Conservation (phyloP, 2,113 vertebrate genomes). For the Amphilophus citrinellus region DNA sequence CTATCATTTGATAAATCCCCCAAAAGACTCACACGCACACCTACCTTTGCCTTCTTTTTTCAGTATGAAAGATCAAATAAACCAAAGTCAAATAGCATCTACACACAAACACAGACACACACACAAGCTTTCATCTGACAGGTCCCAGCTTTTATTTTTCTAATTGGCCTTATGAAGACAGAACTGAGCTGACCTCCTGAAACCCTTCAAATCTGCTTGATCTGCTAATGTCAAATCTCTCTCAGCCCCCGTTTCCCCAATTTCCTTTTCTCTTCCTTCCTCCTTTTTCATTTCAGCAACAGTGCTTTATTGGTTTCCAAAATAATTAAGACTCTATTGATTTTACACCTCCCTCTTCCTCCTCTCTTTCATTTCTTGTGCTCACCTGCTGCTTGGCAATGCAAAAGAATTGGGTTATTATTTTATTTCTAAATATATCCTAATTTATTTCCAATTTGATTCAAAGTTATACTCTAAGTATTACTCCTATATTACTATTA, state of each 20-base stretch:
- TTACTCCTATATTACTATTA: neutral
- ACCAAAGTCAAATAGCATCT: neutral
- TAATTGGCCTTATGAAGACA: constrained; percentile 60
- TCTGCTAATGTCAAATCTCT: constrained; percentile 14
- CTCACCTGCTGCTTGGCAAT: constrained; percentile 1
- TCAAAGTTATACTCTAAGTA: neutral
- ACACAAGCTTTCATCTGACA: constrained; percentile 19
- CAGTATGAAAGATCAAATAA: constrained; percentile 1
- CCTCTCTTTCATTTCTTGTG: neutral
- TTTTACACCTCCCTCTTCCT: constrained; percentile 19
- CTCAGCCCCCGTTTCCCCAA: neutral
- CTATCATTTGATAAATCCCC: constrained; percentile 6
- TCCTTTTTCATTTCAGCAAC: constrained; percentile 14
- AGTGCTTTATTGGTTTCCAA: constrained; percentile 31
- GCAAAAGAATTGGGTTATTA: neutral
- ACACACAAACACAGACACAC: neutral
- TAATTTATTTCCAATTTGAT: neutral
- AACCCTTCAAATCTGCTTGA: constrained; percentile 43
- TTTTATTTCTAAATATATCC: neutral
- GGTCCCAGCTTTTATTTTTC: constrained; percentile 53
- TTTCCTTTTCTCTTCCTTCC: constrained; percentile 1
- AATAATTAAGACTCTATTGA: constrained; percentile 51
- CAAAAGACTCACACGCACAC: neutral
- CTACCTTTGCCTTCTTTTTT: neutral
- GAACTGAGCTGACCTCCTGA: constrained; percentile 37